Evolutionary conservation across 2,888 invertebrate species (phyloP), one percentile per base, ranked within the genome.

Genomic region (Diadegma fenestrale): DNA sequence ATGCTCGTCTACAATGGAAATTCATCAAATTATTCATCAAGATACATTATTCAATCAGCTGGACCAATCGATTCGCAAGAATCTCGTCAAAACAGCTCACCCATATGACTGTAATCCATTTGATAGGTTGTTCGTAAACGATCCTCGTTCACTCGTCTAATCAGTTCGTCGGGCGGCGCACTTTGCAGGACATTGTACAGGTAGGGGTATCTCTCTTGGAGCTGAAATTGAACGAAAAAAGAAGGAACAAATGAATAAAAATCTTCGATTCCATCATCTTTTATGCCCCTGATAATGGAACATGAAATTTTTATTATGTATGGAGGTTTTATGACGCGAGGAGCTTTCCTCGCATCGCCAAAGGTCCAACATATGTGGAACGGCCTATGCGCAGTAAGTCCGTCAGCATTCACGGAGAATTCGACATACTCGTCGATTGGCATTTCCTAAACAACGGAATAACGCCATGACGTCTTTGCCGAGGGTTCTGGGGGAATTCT

Each of bases 161-260:
- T 95, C 66, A 96, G 91, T 43, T 91, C 90, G 73, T 95, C 95
- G 1, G 95, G 94, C 0, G 96, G 95, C 33, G 95, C 95, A 66
- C 94, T 95, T 90, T 95, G 95, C 64, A 96, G 90, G 73, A 96
- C 95, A 92, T 95, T 95, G 92, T 96, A 96, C 88, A 96, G 95
- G 94, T 95, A 95, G 43, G 96, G 96, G 91, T 95, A 96, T 89
- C 96, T 96, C 54, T 95, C 95, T 93, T 96, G 95, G 30, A 96
- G 92, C 96, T 96, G 91, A 41, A 80, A 83, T 73, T 66, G 7
- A 54, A n/a, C 19, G n/a, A 48, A 41, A 64, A 51, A 17, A 14
- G 37, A 48, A 3, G 6, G 33, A 58, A 73, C 22, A 26, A 61
- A 19, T 37, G 22, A 30, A 43, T 14, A 12, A 72, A 19, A 79